Evolutionary conservation across 1,140 invertebrate genomes (phyloP).

Genomic region (Hypothenemus hampei): DNA sequence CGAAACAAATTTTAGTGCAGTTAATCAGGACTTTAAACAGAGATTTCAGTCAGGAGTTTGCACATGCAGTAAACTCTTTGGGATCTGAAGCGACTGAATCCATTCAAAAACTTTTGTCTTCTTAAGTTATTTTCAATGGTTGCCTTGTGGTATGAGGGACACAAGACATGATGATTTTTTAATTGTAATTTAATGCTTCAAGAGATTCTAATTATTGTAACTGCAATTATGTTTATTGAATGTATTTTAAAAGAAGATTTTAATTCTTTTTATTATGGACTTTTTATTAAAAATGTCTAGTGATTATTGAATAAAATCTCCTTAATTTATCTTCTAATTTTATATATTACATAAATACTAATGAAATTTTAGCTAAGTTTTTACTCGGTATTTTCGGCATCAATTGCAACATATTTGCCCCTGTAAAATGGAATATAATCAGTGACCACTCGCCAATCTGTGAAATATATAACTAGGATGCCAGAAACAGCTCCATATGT

Average conservation of each 20-base stretch:
- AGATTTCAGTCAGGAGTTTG: slow-evolving; percentile 56
- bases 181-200: neutral
- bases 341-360: too few relatives aligned
- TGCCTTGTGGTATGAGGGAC: neutral
- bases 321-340: too few relatives aligned
- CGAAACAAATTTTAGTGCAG: slow-evolving; percentile 46
- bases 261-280: neutral
- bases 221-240: neutral
- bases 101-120: slow-evolving; percentile 40
- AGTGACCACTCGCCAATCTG: slow-evolving; percentile 70
- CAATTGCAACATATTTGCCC: slow-evolving; percentile 65
- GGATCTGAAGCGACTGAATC: slow-evolving; percentile 43
- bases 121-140: slow-evolving; percentile 6
- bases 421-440: slow-evolving; percentile 69
- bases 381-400: too few relatives aligned
- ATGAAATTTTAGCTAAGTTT: too few relatives aligned
- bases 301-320: neutral
- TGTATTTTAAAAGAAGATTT: neutral
- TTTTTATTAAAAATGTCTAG: neutral
- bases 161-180: neutral
- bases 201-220: neutral
- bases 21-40: slow-evolving; percentile 51
- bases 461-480: slow-evolving; percentile 59
- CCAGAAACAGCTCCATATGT: slow-evolving; percentile 58
- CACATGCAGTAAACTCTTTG: slow-evolving; percentile 42